Percentiles rank a stretch among this genome's conserved stretches.
Conservation (phyloP, 2,113 vertebrate species). For the Cranoglanis bouderius region DNA sequence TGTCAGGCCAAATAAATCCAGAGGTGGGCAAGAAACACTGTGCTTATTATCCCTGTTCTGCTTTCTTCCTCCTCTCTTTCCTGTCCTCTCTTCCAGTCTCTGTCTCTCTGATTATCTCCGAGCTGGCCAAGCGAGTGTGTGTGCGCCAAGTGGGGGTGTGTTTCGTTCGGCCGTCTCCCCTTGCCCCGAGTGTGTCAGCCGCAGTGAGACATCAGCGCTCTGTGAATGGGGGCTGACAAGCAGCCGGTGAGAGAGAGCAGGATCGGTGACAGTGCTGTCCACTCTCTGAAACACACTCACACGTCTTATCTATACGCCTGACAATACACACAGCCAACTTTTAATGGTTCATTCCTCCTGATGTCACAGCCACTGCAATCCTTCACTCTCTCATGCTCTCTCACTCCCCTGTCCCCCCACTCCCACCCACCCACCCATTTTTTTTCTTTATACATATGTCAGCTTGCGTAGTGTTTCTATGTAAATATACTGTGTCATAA, state of each 20-base stretch:
- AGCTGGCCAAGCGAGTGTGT: constrained; percentile 21
- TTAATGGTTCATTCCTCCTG: constrained; percentile 53
- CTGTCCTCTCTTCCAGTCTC: constrained; percentile 40
- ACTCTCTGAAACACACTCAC: constrained; percentile 38
- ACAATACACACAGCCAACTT: constrained; percentile 52
- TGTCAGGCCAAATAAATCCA: constrained; percentile 28
- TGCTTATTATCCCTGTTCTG: constrained; percentile 35
- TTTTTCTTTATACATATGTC: neutral
- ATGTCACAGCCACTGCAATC: constrained; percentile 39
- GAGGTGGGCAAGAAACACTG: constrained; percentile 28
- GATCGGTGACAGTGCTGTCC: constrained; percentile 50
- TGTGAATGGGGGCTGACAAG: constrained; percentile 50
- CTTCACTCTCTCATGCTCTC: neutral
- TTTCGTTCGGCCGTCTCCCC: neutral
- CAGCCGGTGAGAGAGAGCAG: constrained; percentile 38
- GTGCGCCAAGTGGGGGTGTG: neutral
- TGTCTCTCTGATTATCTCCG: constrained; percentile 44
- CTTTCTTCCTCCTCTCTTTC: constrained; percentile 33
- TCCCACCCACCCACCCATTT: neutral
- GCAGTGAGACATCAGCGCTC: constrained; percentile 54
- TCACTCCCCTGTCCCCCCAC: no score
- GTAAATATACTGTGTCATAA: neutral
- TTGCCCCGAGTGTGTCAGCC: constrained; percentile 37
- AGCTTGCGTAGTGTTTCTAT: constrained; percentile 29
- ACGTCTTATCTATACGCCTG: constrained; percentile 44